Base-by-base conservation (phyloP, 1,140 invertebrate genomes). In the Antheraea mylitta region DNA sequence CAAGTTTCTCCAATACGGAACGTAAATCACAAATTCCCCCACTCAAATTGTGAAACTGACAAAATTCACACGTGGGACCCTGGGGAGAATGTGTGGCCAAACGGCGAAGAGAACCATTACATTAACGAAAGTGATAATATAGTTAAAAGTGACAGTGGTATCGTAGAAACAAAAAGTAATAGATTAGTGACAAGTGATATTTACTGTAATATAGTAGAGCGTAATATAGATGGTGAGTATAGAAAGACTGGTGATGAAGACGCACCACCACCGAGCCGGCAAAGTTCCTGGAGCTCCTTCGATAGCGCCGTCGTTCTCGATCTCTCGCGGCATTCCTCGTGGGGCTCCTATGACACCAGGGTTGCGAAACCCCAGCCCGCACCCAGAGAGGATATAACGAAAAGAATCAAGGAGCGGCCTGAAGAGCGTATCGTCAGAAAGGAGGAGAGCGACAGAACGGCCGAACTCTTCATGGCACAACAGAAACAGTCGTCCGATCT, bases 261-360 rank as follows among this genome's bases (percentile, higher is more conserved):
- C 70, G 82, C 78, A 70, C 86, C 75, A 61, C 92, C 93, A 19
- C 92, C 93, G 18, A 95, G 94, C 72, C 89, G 96, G 22, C 96
- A 96, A 80, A 96, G 95, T 85, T 97, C 96, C 4, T 96, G 96
- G 95, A 96, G 96, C 80, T 96, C 96, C 19, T 96, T 95, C 86
- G 96, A 96, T 85, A 96, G 95, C 82, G 95, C 96, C 16, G 95
- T 96, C 9, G 94, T 95, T 11, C 87, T 95, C 18, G 94, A 95
- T 68, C 93, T 95, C 3, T 96, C 96, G n/a, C 93, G 96, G 22
- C 96, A 97, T 83, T 96, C 96, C 75, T 97, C 96, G 30, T 97
- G 96, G 96, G 96, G 96, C 63, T 96, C 95, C 6, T 94, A 94
- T 45, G 95, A 96, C 82, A 95, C 94, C 68, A 88, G 94, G 59